Conservation (phyloP, 1,140 invertebrate genomes). For the Trachelipus rathkii region DNA sequence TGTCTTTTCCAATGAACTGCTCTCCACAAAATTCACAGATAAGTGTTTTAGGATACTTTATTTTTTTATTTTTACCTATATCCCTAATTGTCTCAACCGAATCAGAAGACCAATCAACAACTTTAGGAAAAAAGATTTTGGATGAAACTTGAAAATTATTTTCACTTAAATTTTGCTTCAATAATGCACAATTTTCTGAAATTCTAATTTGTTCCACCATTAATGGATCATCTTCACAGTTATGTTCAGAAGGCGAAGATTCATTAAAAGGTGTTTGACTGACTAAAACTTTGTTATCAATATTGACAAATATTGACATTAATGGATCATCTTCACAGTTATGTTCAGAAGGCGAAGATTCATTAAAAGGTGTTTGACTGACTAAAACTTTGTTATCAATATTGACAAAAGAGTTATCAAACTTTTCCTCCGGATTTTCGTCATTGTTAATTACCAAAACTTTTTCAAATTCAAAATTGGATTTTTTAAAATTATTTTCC, state of each 20-base stretch:
- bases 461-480: background rate
- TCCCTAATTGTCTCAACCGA: background rate
- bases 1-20: background rate
- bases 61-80: background rate
- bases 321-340: background rate
- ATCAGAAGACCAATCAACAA: constrained; percentile 4
- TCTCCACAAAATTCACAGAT: background rate
- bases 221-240: background rate
- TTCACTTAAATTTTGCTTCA: background rate
- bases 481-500: background rate
- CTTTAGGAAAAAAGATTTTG: background rate
- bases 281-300: no score
- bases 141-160: background rate
- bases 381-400: background rate
- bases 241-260: background rate
- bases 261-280: background rate
- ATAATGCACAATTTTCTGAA: background rate
- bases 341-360: background rate
- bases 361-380: background rate
- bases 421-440: background rate
- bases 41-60: background rate
- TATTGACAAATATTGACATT: background rate
- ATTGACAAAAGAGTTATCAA: background rate
- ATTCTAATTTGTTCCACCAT: background rate
- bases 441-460: background rate